These are phyloP conservation scores for Ligdia adustata DNA, from an alignment of 2,888 invertebrate species.

Conservation along the genomic window DNA sequence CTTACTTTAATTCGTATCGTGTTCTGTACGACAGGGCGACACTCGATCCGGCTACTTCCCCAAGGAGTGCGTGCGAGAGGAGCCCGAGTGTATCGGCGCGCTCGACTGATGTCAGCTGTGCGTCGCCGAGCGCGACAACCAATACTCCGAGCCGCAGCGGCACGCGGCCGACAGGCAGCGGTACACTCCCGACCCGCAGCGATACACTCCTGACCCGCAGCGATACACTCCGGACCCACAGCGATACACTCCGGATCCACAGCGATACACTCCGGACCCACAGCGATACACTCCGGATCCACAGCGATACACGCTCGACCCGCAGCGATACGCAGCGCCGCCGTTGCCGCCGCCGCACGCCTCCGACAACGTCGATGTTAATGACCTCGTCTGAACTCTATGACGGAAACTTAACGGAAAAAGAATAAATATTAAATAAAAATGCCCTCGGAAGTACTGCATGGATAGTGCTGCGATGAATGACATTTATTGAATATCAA, in stretches of 20 bases:
- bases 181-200: slow-evolving; percentile 25
- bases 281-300: slow-evolving; percentile 17
- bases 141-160: slow-evolving; percentile 28
- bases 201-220: slow-evolving; percentile 24
- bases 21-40: slow-evolving; percentile 78
- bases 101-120: slow-evolving; percentile 80
- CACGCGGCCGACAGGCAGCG: neutral
- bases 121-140: slow-evolving; percentile 70
- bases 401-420: too few relatives aligned
- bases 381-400: slow-evolving; percentile 43
- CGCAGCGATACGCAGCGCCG: slow-evolving; percentile 22
- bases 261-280: neutral
- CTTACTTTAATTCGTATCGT: too few relatives aligned
- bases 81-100: slow-evolving; percentile 79
- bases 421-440: too few relatives aligned
- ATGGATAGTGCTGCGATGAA: too few relatives aligned
- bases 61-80: slow-evolving; percentile 89
- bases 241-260: slow-evolving; percentile 18
- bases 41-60: slow-evolving; percentile 90
- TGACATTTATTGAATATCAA: too few relatives aligned
- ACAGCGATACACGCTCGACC: slow-evolving; percentile 23
- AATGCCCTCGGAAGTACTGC: too few relatives aligned
- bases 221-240: slow-evolving; percentile 24
- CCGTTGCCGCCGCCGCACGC: slow-evolving; percentile 30
- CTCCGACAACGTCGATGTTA: slow-evolving; percentile 32